A percentile compares a stretch with the other conserved stretches of the same genome.
phyloP scores from a whole-genome alignment of 2,888 invertebrate species.

The Brenthis hecate region DNA sequence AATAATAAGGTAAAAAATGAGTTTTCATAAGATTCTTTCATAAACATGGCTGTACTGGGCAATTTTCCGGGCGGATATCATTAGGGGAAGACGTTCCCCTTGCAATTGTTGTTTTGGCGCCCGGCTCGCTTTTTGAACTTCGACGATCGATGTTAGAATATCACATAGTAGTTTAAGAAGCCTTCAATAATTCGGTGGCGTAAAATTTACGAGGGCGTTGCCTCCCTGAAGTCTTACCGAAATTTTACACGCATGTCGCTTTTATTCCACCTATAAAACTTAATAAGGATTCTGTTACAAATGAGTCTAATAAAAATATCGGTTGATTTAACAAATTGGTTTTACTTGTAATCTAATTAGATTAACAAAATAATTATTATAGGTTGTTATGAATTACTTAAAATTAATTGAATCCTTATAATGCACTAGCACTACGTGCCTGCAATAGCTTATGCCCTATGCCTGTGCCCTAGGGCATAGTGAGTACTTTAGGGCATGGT shows the following conservation, averaged over 20 bases:
- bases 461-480: too few species aligned
- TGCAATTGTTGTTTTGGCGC: conserved; percentile 67
- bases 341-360: conserved; percentile 11
- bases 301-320: conserved; percentile 18
- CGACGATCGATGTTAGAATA: conserved; percentile 37
- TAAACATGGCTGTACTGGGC: conserved; percentile 52
- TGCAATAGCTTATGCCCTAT: background rate
- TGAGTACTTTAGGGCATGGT: too few species aligned
- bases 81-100: conserved; percentile 57
- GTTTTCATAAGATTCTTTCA: conserved; percentile 29
- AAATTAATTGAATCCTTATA: background rate
- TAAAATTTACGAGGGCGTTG: conserved; percentile 37
- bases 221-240: conserved; percentile 25
- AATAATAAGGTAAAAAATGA: conserved; percentile 25
- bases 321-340: conserved; percentile 15
- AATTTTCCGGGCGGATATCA: conserved; percentile 62
- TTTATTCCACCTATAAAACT: conserved; percentile 41
- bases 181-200: conserved; percentile 29
- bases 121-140: conserved; percentile 55
- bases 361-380: background rate
- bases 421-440: background rate
- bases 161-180: conserved; percentile 22
- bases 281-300: conserved; percentile 36
- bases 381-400: background rate
- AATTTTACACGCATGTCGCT: conserved; percentile 37